These are phyloP conservation scores for Chrysolina oricalcia DNA, from an alignment of 2,888 invertebrate species.

Conservation along the genomic window DNA sequence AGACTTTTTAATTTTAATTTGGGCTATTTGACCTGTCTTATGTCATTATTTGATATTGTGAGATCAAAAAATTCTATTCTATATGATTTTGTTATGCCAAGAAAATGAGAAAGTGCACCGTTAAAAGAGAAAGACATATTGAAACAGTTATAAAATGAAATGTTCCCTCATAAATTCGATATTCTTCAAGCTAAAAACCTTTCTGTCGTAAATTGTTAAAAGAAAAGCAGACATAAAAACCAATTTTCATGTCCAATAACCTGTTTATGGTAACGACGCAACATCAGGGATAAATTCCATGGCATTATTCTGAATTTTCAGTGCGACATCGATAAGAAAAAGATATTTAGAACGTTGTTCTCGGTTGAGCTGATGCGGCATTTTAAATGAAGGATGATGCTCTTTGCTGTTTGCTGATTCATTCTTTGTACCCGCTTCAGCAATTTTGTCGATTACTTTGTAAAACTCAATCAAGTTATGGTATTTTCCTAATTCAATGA, in stretches of 20 bases:
- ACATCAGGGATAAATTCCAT: background rate
- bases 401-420: no score
- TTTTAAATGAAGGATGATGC: background rate
- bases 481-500: no score
- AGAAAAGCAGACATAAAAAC: conserved; percentile 1
- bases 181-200: background rate
- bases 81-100: background rate
- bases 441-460: no score
- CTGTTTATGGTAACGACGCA: conserved; percentile 4
- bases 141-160: background rate
- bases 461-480: no score
- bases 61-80: no score
- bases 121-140: background rate
- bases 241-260: background rate
- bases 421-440: no score
- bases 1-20: no score
- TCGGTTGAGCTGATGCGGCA: background rate
- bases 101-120: background rate
- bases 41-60: no score
- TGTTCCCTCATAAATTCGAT: background rate
- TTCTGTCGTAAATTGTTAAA: background rate
- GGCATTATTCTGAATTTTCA: background rate
- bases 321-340: background rate
- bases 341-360: no score
- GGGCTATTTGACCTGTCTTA: no score